Base-by-base conservation (phyloP, 1,140 invertebrate species). In the Drosophila aff. region DNA sequence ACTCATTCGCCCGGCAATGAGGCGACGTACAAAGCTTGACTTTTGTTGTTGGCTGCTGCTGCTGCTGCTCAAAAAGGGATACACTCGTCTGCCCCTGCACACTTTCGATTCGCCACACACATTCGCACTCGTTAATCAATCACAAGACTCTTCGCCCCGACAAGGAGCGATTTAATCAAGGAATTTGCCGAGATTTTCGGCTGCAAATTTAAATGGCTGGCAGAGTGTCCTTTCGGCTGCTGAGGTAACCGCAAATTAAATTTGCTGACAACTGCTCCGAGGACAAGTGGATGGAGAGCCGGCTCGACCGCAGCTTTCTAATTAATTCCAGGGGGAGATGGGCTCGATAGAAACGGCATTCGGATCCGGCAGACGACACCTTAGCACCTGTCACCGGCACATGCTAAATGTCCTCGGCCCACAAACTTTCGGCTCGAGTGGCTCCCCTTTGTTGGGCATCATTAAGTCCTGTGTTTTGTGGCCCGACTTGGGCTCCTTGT, bases 381-480 rank as follows among this genome's bases (percentile, higher is more conserved):
- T 87, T 87, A 90, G 82, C 84, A 89, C 84, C 84, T 89, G 85
- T 81, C 84, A 84, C 71, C 62, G 46, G 65, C 63, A 64, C 63
- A 52, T 61, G 59, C 43, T 55, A 49, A 77, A 69, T 61, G 74
- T 78, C 49, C 57, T 69, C 23, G 43, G 49, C 53, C 55, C 75
- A 68, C 68, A 71, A 21, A 53, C 47, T 66, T 50, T 49, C 40
- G 36, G 28, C 61, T 66, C 66, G 66, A 68, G 36, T 66, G 49
- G n/a, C 47, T 76, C 26, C 61, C 67, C 64, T 72, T 81, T 68
- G 73, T 81, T 81, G 80, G 77, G 77, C 84, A 84, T 89, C 84
- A 87, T 87, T 87, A 87, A 89, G 84, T 87, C 63, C 73, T 79
- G 74, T 72, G 76, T 55, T 61, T 60, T 79, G 76, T 63, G 59